A percentile compares a stretch with the other conserved stretches of the same genome.
Evolutionary conservation across 2,888 invertebrate genomes (phyloP).

Genomic region (Melanargia galathea): DNA sequence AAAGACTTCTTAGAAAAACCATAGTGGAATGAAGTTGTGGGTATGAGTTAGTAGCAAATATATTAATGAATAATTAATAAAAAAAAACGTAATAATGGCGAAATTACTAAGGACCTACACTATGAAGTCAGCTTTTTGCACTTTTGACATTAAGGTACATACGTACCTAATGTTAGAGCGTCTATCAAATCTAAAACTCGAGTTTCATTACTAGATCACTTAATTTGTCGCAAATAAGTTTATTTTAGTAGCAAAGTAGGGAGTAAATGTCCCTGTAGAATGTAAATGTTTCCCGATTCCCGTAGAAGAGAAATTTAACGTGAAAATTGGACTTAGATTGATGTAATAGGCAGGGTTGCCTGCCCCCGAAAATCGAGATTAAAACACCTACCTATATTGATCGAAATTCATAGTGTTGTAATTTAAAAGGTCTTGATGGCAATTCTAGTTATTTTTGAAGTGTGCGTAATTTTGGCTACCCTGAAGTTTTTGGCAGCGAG

Average conservation of each 20-base stretch:
- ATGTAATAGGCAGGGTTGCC: constrained; percentile 5
- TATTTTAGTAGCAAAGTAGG: constrained; percentile 4
- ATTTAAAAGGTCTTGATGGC: no score
- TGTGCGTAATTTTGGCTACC: background rate
- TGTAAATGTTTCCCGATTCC: constrained; percentile 14
- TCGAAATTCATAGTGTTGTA: no score
- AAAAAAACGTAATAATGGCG: no score
- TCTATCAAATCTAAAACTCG: background rate
- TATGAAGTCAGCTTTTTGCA: no score
- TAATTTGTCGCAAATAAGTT: background rate
- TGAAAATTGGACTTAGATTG: background rate
- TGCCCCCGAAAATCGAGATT: background rate
- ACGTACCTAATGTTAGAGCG: background rate
- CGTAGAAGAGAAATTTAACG: background rate
- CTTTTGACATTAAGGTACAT: no score
- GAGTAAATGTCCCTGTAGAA: constrained; percentile 3
- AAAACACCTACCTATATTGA: background rate
- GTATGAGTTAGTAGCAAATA: no score
- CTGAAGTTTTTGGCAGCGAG: background rate
- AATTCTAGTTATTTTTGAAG: no score
- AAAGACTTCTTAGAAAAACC: no score
- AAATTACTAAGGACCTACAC: no score
- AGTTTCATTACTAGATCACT: constrained; percentile 4
- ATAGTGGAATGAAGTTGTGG: no score
- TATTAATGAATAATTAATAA: no score